Evolutionary conservation across 2,797 vertebrate genomes (phyloP), one percentile per base, ranked within the genome.

Genomic region (Ctenopoma kingsleyae): DNA sequence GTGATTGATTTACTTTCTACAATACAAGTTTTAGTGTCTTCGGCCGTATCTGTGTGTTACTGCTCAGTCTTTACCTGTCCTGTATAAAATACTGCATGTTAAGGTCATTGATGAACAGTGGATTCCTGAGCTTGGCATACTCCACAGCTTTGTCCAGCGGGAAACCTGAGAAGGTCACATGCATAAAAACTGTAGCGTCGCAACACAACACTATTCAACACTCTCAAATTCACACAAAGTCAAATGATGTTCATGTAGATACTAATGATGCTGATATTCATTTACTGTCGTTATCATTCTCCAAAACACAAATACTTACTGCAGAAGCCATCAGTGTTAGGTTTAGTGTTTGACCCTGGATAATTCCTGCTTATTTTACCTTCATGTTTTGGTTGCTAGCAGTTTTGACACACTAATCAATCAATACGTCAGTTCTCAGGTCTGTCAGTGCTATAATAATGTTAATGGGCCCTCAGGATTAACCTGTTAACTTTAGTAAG

Each of bases 21-120:
- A 1, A 17, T 15, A 17, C 6, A 16, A 40, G 0, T 13, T 8
- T 46, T n/a, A 20, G 9, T 46, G 2, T 30, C 5, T 27, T 4
- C 5, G 25, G 25, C 25, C 7, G 30, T 13, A 20, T 64, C 3
- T 32, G 13, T 32, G 27, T 17, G 22, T 27, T 36, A 15, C 13
- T 43, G 49, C 2, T 52, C 9, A 27, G 2, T 20, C 20, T 25
- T 8, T 90, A 99, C 98, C 98, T 97, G 94, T 99, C 98, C 90
- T 99, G 97, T 87, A 99, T 99, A 80, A 95, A 99, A 93, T 97
- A 99, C 88, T 99, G 98, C 97, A 98, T 99, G 77, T 98, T 95
- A 83, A 99, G 95, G 87, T 99, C 98, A 35, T 99, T 99, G 86
- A 99, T 97, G 67, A 99, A 94, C 80, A 99, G 95, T 0, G 98